Percentiles rank a stretch among this genome's conserved stretches.
Conservation (phyloP, 2,797 vertebrate genomes). For the Myioborus miniatus region DNA sequence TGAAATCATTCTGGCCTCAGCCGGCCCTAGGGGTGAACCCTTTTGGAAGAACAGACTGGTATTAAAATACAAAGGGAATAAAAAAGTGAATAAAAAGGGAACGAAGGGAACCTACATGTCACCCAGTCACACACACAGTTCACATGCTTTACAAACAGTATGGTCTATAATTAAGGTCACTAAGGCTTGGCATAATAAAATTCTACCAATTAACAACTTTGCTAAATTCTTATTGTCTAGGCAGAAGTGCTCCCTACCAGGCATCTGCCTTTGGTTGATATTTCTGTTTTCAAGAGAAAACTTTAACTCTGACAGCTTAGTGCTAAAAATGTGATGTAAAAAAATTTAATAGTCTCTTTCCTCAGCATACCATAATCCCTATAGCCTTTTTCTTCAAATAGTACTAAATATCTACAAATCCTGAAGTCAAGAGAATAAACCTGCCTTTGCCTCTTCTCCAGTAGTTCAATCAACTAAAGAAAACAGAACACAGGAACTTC, state of each 20-base stretch:
- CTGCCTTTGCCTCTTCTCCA: neutral
- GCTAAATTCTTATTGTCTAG: neutral
- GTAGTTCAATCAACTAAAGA: neutral
- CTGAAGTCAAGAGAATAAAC: neutral
- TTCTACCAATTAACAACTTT: neutral
- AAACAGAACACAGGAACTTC: neutral
- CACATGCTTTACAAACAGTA: neutral
- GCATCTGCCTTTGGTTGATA: neutral
- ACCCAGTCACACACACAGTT: neutral
- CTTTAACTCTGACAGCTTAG: neutral
- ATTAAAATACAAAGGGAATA: neutral
- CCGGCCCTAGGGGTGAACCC: neutral
- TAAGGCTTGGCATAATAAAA: neutral
- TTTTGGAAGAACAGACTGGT: neutral
- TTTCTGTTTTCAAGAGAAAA: neutral
- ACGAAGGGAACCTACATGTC: neutral
- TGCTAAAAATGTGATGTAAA: neutral
- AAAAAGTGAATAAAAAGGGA: neutral
- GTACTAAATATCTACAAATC: neutral
- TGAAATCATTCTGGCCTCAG: neutral
- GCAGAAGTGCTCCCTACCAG: neutral
- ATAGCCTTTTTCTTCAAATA: neutral
- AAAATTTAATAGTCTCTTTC: neutral
- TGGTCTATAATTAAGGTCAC: neutral
- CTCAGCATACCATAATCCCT: neutral